These are phyloP conservation scores for Saguinus imperator DNA, from an alignment of 2,113 vertebrate genomes.

Conservation along the genomic window DNA sequence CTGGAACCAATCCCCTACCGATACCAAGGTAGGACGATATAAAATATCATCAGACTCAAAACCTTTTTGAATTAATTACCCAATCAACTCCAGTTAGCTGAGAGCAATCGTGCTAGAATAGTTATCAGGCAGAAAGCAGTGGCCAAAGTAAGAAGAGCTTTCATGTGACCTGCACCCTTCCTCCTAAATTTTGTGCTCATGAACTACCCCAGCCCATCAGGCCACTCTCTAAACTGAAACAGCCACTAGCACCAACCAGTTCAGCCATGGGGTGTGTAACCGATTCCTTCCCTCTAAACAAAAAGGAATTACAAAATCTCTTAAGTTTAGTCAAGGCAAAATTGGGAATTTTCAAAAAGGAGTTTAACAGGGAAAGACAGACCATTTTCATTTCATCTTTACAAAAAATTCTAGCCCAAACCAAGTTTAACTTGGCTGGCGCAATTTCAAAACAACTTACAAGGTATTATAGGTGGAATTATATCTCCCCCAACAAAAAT, in stretches of 20 bases:
- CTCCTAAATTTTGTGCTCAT: background rate
- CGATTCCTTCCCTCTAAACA: background rate
- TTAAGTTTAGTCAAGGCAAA: background rate
- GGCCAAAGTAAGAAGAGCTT: background rate
- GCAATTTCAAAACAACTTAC: background rate
- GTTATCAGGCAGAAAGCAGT: background rate
- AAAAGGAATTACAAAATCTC: background rate
- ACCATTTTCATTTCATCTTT: background rate
- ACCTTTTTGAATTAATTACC: background rate
- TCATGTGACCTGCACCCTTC: background rate
- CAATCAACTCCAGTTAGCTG: background rate
- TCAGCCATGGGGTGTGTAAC: background rate
- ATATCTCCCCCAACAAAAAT: background rate
- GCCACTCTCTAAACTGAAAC: background rate
- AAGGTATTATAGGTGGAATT: background rate
- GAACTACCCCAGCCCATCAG: background rate
- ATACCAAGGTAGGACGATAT: background rate
- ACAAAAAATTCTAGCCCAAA: background rate
- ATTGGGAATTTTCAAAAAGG: background rate
- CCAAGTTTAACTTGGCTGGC: background rate
- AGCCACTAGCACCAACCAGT: background rate
- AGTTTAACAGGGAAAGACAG: background rate
- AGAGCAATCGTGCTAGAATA: background rate
- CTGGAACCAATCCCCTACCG: background rate
- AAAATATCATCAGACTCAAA: background rate